Conservation (phyloP, 92 coral and sea anemone genomes). For the Siderastrea radians region DNA sequence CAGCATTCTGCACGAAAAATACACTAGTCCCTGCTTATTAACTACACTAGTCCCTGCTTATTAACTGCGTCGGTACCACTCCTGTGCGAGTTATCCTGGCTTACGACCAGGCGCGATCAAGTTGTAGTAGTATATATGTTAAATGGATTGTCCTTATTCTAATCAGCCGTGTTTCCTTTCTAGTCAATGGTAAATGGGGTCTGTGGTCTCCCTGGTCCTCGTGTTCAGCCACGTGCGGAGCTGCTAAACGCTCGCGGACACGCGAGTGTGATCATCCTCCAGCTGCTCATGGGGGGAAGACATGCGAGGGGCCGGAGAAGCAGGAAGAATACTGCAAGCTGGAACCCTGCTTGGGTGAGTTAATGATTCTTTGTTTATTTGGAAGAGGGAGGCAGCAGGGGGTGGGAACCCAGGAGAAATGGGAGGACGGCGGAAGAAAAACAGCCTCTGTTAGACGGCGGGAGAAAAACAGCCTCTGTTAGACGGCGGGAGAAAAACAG, state of each 20-base stretch:
- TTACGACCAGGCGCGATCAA: no score
- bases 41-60: no score
- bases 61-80: neutral
- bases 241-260: conserved; percentile 86
- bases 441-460: no score
- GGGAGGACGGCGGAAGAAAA: neutral
- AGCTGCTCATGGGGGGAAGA: conserved; percentile 84
- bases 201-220: conserved; percentile 83
- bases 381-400: neutral
- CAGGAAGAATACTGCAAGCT: conserved; percentile 89
- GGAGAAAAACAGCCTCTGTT: no score
- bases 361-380: neutral
- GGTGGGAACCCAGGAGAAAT: neutral
- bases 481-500: no score
- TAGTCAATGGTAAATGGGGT: conserved; percentile 90
- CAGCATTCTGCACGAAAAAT: no score
- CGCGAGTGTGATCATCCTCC: conserved; percentile 91
- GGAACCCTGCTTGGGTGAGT: conserved; percentile 80
- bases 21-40: no score
- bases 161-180: neutral
- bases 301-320: conserved; percentile 87
- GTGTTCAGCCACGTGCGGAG: conserved; percentile 90
- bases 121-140: no score
- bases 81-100: neutral
- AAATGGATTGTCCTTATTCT: neutral